Evolutionary conservation across 1,140 invertebrate genomes (phyloP).

Genomic region (Bombyx mandarina): DNA sequence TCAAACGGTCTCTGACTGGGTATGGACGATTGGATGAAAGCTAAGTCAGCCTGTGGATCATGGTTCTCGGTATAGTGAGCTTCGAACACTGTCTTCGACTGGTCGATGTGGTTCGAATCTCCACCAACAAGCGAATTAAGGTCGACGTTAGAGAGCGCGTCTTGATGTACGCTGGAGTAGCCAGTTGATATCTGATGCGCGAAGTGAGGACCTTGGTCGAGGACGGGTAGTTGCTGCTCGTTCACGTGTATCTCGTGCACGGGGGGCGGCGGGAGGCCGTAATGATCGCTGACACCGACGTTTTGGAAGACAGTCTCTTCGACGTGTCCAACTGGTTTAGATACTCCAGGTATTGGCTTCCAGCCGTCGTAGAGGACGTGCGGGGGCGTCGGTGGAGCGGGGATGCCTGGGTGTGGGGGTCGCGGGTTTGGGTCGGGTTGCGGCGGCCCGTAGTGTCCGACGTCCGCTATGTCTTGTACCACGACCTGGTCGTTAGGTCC

Average conservation of each 20-base stretch:
- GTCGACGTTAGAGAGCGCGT: conserved; percentile 60
- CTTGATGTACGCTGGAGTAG: conserved; percentile 60
- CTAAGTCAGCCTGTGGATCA: conserved; percentile 24
- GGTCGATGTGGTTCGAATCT: conserved; percentile 62
- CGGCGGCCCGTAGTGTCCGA: conserved; percentile 70
- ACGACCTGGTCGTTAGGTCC: conserved; percentile 52
- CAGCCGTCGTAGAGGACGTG: conserved; percentile 86
- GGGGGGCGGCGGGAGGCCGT: conserved; percentile 44
- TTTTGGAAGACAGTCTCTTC: conserved; percentile 16
- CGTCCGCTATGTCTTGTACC: conserved; percentile 35
- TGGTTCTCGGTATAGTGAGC: conserved; percentile 62
- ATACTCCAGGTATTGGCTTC: conserved; percentile 82
- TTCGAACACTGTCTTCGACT: conserved; percentile 67
- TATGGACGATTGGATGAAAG: conserved; percentile 25
- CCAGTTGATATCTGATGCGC: conserved; percentile 43
- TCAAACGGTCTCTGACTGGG: conserved; percentile 40
- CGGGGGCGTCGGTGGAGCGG: conserved; percentile 79
- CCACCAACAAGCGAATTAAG: conserved; percentile 62
- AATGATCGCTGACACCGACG: conserved; percentile 34
- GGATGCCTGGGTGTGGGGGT: conserved; percentile 76
- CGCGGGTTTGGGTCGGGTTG: conserved; percentile 67
- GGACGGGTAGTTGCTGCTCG: conserved; percentile 18
- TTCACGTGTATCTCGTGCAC: conserved; percentile 39
- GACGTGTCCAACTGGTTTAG: conserved; percentile 34
- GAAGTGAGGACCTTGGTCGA: conserved; percentile 27